phyloP scores from a whole-genome alignment of 2,888 invertebrate genomes.

The Drosophila quinaria region DNA sequence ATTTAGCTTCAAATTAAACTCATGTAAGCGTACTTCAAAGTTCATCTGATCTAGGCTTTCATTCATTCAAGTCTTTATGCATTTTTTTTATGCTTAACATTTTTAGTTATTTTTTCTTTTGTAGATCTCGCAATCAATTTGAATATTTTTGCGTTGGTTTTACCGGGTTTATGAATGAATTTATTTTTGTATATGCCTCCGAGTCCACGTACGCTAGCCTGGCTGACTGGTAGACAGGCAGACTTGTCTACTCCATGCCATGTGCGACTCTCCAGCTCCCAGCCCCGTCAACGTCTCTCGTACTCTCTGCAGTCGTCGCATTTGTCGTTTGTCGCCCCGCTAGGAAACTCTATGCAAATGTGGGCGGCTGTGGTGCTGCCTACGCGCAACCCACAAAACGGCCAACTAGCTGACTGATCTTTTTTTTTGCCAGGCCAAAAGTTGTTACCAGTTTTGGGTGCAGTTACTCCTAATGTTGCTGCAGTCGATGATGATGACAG shows the following conservation, averaged over 20 bases:
- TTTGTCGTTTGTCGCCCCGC: conserved; percentile 77
- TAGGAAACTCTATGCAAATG: conserved; percentile 76
- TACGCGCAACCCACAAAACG: conserved; percentile 76
- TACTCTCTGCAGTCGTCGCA: conserved; percentile 60
- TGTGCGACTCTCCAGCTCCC: conserved; percentile 4
- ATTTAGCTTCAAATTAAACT: background rate
- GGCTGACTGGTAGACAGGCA: conserved; percentile 36
- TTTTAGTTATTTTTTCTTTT: conserved; percentile 36
- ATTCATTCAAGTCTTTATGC: conserved; percentile 34
- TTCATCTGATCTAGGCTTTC: conserved; percentile 1
- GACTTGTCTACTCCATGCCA: conserved; percentile 69
- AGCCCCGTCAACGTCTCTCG: conserved; percentile 24
- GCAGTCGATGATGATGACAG: conserved; percentile 29
- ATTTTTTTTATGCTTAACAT: conserved; percentile 38
- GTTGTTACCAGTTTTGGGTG: conserved; percentile 48
- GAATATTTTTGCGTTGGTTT: conserved; percentile 78
- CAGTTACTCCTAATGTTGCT: conserved; percentile 34
- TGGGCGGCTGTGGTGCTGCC: conserved; percentile 73
- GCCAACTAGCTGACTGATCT: conserved; percentile 55
- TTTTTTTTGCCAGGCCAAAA: conserved; percentile 39
- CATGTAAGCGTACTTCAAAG: conserved; percentile 22
- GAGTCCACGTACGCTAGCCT: conserved; percentile 39
- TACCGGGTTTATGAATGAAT: conserved; percentile 82
- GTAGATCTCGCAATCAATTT: conserved; percentile 76
- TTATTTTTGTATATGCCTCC: conserved; percentile 71